Evolutionary conservation across 2,888 invertebrate species (phyloP).

Genomic region (Nasonia oneida): DNA sequence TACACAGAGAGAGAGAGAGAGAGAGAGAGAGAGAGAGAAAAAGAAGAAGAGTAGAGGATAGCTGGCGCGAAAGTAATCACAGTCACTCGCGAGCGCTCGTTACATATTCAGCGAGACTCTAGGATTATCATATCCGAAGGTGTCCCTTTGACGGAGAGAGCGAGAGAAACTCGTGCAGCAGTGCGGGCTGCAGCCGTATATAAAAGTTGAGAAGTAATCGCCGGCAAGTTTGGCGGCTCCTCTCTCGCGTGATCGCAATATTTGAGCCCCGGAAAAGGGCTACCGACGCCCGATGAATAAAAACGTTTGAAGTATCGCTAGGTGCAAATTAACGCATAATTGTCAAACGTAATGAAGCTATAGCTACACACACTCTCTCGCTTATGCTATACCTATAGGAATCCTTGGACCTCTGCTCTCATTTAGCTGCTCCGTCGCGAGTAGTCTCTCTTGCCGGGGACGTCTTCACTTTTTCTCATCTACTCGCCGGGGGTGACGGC

Average conservation of each 20-base stretch:
- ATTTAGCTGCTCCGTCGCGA: conserved; percentile 18
- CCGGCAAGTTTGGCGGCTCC: conserved; percentile 11
- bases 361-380: conserved; percentile 51
- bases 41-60: conserved; percentile 3
- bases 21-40: background rate
- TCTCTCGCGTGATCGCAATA: conserved; percentile 57
- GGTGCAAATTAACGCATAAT: conserved; percentile 80
- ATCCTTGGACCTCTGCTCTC: conserved; percentile 34
- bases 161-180: background rate
- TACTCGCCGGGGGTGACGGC: conserved; percentile 1
- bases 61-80: conserved; percentile 70
- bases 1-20: background rate
- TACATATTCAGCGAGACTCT: conserved; percentile 76
- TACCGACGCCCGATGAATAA: conserved; percentile 78
- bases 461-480: conserved; percentile 4
- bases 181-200: background rate
- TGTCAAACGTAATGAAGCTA: conserved; percentile 78
- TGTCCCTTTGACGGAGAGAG: conserved; percentile 72
- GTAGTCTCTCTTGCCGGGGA: conserved; percentile 17
- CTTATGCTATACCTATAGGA: background rate
- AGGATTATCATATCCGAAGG: conserved; percentile 76
- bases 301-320: conserved; percentile 79
- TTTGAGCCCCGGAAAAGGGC: conserved; percentile 10
- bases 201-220: conserved; percentile 62
- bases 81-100: conserved; percentile 66